A percentile compares a stretch with the other conserved stretches of the same genome.
These are phyloP conservation scores for Thymelicus sylvestris DNA, from an alignment of 2,888 invertebrate genomes.

Conservation along the genomic window DNA sequence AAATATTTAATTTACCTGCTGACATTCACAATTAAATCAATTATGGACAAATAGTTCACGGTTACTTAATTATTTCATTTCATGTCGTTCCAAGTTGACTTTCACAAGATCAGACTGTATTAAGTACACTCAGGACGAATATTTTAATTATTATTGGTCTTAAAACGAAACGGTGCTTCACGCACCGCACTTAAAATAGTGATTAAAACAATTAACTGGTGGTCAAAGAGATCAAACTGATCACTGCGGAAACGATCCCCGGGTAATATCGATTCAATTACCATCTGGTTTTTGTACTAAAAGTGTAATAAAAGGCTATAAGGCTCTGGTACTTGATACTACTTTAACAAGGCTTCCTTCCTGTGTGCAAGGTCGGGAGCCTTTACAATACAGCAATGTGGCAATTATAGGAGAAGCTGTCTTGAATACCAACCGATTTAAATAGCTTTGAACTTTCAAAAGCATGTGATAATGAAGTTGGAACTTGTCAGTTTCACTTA, in stretches of 20 bases:
- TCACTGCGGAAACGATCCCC: constrained; percentile 10
- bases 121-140: not conserved
- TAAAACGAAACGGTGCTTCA: constrained; percentile 1
- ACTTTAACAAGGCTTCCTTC: not conserved
- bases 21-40: too few relatives aligned
- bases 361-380: not conserved
- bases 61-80: not conserved
- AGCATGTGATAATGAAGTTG: not conserved
- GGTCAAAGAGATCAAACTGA: not conserved
- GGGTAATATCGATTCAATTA: constrained; percentile 12
- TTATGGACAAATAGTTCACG: not conserved
- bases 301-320: constrained; percentile 24
- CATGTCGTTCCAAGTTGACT: not conserved
- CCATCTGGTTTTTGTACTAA: constrained; percentile 16
- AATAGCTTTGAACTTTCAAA: too few relatives aligned
- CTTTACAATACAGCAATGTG: not conserved
- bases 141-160: constrained; percentile 16
- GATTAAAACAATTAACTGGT: constrained; percentile 20
- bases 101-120: constrained; percentile 13
- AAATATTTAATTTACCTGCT: too few relatives aligned
- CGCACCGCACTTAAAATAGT: not conserved
- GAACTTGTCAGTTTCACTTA: not conserved
- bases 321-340: not conserved
- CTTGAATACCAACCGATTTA: too few relatives aligned
- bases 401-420: too few relatives aligned